Evolutionary conservation across 2,797 vertebrate species (phyloP).

Genomic region (Cirrhinus molitorella): DNA sequence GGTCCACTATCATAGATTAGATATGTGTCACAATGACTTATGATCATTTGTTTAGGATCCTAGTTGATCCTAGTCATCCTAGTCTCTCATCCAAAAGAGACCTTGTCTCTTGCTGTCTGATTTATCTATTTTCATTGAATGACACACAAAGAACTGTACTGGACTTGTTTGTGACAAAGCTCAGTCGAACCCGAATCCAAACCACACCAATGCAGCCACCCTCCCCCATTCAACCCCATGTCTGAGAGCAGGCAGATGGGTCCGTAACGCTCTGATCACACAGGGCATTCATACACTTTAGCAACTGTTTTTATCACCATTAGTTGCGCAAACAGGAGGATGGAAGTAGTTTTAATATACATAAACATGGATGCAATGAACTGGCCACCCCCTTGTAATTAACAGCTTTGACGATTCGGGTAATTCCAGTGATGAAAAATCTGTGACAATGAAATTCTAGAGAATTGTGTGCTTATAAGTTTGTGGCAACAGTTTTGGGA

Average conservation of each 20-base stretch:
- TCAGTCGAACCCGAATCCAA: neutral
- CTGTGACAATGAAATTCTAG: neutral
- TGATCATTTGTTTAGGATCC: slow-evolving; percentile 34
- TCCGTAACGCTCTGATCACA: slow-evolving; percentile 46
- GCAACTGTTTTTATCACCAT: slow-evolving; percentile 50
- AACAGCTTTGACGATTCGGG: neutral
- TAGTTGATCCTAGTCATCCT: slow-evolving; percentile 1
- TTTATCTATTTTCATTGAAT: neutral
- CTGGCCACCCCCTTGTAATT: neutral
- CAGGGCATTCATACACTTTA: slow-evolving; percentile 44
- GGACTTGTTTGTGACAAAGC: slow-evolving; percentile 16
- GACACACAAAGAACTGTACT: neutral
- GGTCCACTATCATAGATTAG: slow-evolving; percentile 23
- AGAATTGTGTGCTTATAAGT: neutral
- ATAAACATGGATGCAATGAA: slow-evolving; percentile 19
- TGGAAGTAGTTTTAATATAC: slow-evolving; percentile 9
- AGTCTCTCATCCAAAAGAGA: neutral
- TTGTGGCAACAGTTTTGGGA: neutral
- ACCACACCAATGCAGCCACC: neutral
- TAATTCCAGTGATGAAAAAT: neutral
- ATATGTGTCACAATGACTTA: slow-evolving; percentile 48
- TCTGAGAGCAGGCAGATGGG: slow-evolving; percentile 40
- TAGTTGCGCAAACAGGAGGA: slow-evolving; percentile 34
- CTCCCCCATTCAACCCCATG: slow-evolving; percentile 4
- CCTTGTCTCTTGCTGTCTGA: neutral